Conservation (phyloP, 2,888 invertebrate genomes). For the Clanis bilineata region DNA sequence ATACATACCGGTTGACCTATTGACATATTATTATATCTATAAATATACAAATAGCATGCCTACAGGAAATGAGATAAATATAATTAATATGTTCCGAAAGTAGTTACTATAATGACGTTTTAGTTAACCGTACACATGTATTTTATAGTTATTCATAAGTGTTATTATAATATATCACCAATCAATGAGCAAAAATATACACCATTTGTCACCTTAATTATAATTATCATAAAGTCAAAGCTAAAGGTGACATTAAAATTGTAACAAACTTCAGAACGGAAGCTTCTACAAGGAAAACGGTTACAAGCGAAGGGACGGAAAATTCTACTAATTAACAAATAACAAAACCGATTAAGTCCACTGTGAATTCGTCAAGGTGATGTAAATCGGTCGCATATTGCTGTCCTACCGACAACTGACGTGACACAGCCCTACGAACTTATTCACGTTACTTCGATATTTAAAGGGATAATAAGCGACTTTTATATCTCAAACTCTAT, state of each 20-base stretch:
- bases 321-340: slow-evolving; percentile 33
- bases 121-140: neutral
- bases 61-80: neutral
- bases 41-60: neutral
- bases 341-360: slow-evolving; percentile 32
- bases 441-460: slow-evolving; percentile 5
- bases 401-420: slow-evolving; percentile 15
- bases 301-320: slow-evolving; percentile 23
- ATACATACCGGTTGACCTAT: neutral
- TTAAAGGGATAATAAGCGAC: neutral
- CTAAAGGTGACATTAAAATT: neutral
- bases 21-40: neutral
- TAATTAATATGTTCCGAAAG: neutral
- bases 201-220: too few species aligned
- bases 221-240: neutral
- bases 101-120: neutral
- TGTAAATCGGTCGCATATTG: slow-evolving; percentile 14
- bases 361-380: slow-evolving; percentile 11
- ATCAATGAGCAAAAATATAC: neutral
- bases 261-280: neutral
- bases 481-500: neutral
- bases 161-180: neutral
- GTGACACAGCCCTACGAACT: neutral
- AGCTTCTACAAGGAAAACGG: slow-evolving; percentile 1
- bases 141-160: neutral